A percentile compares a stretch with the other conserved stretches of the same genome.
phyloP scores from a whole-genome alignment of 2,797 vertebrate genomes.

The Lepus oiostolus region DNA sequence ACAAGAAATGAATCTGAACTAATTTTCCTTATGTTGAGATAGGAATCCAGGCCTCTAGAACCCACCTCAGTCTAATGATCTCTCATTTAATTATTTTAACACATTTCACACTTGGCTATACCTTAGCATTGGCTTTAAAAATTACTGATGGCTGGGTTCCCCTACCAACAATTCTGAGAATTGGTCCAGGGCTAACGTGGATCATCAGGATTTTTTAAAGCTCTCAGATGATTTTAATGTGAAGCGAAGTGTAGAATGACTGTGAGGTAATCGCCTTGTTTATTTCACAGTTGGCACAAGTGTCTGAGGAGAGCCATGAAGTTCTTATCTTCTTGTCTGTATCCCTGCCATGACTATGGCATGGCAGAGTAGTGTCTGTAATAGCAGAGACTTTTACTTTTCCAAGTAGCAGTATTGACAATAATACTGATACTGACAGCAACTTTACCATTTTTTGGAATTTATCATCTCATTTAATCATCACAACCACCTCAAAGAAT shows the following conservation, averaged over 20 bases:
- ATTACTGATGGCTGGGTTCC: not conserved
- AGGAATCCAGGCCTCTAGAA: not conserved
- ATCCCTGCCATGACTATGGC: not conserved
- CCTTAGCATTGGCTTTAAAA: slow-evolving; percentile 40
- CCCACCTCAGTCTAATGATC: not conserved
- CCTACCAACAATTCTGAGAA: not conserved
- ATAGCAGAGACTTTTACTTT: not conserved
- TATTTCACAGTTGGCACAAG: slow-evolving; percentile 6
- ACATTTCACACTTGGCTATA: not conserved
- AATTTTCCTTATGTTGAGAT: not conserved
- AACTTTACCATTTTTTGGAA: not conserved
- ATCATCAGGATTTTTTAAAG: not conserved
- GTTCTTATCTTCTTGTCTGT: not conserved
- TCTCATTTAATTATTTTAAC: not conserved
- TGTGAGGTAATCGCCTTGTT: not conserved
- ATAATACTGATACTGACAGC: not conserved
- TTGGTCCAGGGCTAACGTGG: not conserved
- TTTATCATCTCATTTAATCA: not conserved
- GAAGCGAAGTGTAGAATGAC: not conserved
- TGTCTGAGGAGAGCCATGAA: not conserved
- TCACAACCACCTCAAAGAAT: not conserved
- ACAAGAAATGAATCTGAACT: not conserved
- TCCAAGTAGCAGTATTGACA: not conserved
- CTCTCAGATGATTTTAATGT: slow-evolving; percentile 8
- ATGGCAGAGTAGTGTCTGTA: not conserved